Conservation (phyloP, 1,140 invertebrate genomes). For the Chlorops oryzae region DNA sequence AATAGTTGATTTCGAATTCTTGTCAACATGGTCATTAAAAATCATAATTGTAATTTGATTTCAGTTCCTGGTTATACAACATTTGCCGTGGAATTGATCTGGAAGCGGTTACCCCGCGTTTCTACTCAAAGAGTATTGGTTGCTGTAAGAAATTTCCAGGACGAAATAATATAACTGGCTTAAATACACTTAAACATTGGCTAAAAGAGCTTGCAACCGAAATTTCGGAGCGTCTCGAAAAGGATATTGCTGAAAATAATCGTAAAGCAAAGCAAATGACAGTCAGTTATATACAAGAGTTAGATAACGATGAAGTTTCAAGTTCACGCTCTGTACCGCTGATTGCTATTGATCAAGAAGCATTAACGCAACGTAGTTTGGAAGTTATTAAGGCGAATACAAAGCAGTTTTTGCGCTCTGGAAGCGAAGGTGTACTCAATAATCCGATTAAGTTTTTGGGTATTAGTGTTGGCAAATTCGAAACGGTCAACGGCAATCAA, state of each 20-base stretch:
- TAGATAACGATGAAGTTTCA: slow-evolving; percentile 54
- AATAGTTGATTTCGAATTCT: slow-evolving; percentile 29
- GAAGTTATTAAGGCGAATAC: slow-evolving; percentile 57
- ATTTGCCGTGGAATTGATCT: slow-evolving; percentile 81
- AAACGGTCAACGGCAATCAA: slow-evolving; percentile 52
- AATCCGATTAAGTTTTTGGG: slow-evolving; percentile 64
- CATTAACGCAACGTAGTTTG: slow-evolving; percentile 54
- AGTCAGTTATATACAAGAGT: slow-evolving; percentile 55
- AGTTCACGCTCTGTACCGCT: slow-evolving; percentile 53
- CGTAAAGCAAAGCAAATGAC: slow-evolving; percentile 62
- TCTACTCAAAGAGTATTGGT: slow-evolving; percentile 88
- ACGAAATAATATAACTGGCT: slow-evolving; percentile 64
- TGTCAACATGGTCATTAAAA: not conserved
- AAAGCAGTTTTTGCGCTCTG: slow-evolving; percentile 39
- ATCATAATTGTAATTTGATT: slow-evolving; percentile 3
- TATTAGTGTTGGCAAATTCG: slow-evolving; percentile 74
- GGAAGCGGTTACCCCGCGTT: slow-evolving; percentile 75
- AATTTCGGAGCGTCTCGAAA: slow-evolving; percentile 75
- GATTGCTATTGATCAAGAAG: slow-evolving; percentile 54
- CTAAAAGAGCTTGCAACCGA: slow-evolving; percentile 71
- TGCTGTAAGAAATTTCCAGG: slow-evolving; percentile 93
- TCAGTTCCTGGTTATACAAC: slow-evolving; percentile 75
- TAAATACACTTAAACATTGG: slow-evolving; percentile 74
- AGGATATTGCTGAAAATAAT: slow-evolving; percentile 69
- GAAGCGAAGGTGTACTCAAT: slow-evolving; percentile 47